These are phyloP conservation scores for Electrona antarctica DNA, from an alignment of 2,113 vertebrate genomes.

Conservation along the genomic window DNA sequence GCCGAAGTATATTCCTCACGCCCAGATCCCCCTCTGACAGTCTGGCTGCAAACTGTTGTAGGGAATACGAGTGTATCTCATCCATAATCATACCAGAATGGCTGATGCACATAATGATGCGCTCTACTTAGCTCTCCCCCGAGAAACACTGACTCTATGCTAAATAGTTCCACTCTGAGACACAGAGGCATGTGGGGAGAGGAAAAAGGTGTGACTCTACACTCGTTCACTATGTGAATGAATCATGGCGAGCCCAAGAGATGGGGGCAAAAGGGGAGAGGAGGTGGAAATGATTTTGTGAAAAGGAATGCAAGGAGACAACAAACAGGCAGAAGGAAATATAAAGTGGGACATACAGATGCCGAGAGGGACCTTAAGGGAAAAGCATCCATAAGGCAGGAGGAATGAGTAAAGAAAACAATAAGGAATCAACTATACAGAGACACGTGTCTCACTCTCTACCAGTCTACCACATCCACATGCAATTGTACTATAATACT, in stretches of 20 bases:
- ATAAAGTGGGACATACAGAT: background rate
- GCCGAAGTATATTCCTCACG: background rate
- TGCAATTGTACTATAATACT: too few species aligned
- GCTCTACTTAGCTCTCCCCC: constrained; percentile 32
- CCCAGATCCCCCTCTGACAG: background rate
- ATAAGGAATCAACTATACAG: background rate
- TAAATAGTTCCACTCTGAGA: constrained; percentile 38
- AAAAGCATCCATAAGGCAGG: background rate
- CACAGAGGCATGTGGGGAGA: constrained; percentile 1
- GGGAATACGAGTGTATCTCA: constrained; percentile 15
- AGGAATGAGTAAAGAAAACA: background rate
- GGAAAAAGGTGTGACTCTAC: background rate
- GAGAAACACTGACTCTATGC: constrained; percentile 37
- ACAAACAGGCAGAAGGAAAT: background rate
- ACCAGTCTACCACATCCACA: too few species aligned
- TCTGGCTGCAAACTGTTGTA: constrained; percentile 27
- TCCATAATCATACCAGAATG: constrained; percentile 25
- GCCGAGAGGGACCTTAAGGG: too few species aligned
- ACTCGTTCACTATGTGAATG: background rate
- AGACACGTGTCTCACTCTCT: too few species aligned
- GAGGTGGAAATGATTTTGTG: too few species aligned
- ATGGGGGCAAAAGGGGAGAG: background rate
- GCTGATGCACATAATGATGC: constrained; percentile 53
- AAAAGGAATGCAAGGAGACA: background rate
- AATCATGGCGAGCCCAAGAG: background rate